Base-by-base conservation (phyloP, 2,888 invertebrate genomes). In the Unio pictorum region DNA sequence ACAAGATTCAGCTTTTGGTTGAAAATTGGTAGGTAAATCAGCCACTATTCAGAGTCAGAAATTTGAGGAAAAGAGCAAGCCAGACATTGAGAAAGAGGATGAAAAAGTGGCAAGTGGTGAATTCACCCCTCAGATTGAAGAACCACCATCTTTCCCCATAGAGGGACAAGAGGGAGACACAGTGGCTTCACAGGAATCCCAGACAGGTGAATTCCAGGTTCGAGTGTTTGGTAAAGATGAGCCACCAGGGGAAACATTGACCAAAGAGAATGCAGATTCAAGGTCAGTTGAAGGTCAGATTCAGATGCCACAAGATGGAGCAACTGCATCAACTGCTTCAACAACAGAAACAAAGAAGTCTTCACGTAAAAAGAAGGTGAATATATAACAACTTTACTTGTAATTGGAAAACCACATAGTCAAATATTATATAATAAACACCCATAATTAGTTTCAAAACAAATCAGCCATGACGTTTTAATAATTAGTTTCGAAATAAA, bases 221-320 rank as follows among this genome's bases (percentile, higher is more conserved):
- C 76, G 74, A 61, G 79, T 79, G 28, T 79, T 74, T 70, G 76
- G 76, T 18, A 79, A 79, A 62, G 73, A 75, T 74, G 76, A 79
- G 30, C 66, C 72, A 6, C 68, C 73, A 58, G 58, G 3, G 23
- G 26, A 45, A 45, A 15, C 45, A 45, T 23, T n/a, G 1, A 28
- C 55, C 5, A 55, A 8, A 18, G 23, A 11, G 18, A 57, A 30
- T 64, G 18, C 20, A 56, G 57, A 54, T 66, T 26, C 28, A 26
- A 23, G 30, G 4, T 20, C 26, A 54, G 26, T 7, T 66, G 45
- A 28, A 30, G 5, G 55, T 54, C 59, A 66, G 66, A 54, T 66
- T 11, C 30, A 64, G 28, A 64, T 28, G 18, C 64, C 23, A 18
- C 56, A 55, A n/a, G 26, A 18, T 26, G 55, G 28, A 26, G 60